These are phyloP conservation scores for Megalops atlanticus DNA, from an alignment of 2,113 vertebrate species.

Conservation along the genomic window DNA sequence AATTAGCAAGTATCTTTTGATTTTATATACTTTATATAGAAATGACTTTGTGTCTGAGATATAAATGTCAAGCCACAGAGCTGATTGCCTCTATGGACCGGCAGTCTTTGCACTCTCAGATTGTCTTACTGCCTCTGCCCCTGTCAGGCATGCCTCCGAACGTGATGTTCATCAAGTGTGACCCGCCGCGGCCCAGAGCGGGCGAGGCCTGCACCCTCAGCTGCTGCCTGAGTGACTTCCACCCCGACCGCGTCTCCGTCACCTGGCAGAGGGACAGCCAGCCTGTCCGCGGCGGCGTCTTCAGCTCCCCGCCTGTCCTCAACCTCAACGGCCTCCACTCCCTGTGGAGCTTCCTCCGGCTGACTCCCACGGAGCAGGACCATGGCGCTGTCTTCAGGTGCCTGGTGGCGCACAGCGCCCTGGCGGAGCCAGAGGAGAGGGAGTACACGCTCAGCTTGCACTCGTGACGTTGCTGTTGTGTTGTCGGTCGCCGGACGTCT, in stretches of 20 bases:
- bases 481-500: no score
- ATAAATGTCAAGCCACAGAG: no score
- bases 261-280: slow-evolving; percentile 54
- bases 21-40: no score
- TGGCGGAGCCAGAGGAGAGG: slow-evolving; percentile 47
- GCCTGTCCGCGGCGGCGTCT: slow-evolving; percentile 27
- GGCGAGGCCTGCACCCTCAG: slow-evolving; percentile 52
- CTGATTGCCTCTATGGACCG: no score
- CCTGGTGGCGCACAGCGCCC: slow-evolving; percentile 40
- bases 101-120: no score
- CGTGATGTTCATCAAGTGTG: slow-evolving; percentile 58
- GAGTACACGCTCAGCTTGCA: slow-evolving; percentile 31
- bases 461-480: not conserved
- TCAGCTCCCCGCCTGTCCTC: slow-evolving; percentile 52
- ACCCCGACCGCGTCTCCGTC: slow-evolving; percentile 51
- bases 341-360: slow-evolving; percentile 59
- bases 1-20: no score
- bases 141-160: slow-evolving; percentile 56
- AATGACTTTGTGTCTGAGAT: no score
- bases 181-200: slow-evolving; percentile 45
- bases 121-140: not conserved
- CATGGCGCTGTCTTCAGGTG: slow-evolving; percentile 28
- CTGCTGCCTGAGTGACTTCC: slow-evolving; percentile 58
- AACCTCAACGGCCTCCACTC: slow-evolving; percentile 56
- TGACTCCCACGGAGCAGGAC: slow-evolving; percentile 26